phyloP scores from a whole-genome alignment of 2,797 vertebrate genomes.

The Crypturellus tataupa region DNA sequence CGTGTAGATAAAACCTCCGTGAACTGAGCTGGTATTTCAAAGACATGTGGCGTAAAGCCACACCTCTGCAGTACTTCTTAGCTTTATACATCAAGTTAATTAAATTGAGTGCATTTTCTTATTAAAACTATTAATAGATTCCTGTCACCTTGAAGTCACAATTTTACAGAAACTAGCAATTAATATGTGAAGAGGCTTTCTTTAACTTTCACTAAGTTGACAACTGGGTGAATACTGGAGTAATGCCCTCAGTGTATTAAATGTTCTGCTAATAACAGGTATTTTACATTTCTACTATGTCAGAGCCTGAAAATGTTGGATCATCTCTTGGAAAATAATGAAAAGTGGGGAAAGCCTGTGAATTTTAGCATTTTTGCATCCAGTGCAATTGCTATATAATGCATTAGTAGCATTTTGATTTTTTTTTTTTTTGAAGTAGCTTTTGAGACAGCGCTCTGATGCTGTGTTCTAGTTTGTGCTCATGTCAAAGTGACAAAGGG shows the following conservation, averaged over 20 bases:
- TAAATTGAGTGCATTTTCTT: neutral
- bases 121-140: neutral
- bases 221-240: neutral
- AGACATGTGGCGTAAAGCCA: neutral
- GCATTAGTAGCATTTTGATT: neutral
- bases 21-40: neutral
- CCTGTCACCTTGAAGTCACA: neutral
- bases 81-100: neutral
- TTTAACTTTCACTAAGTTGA: neutral
- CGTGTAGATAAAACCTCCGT: neutral
- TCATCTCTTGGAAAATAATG: neutral
- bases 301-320: neutral
- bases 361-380: neutral
- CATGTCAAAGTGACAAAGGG: too few relatives aligned
- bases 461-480: too few relatives aligned
- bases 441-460: too few relatives aligned
- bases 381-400: neutral
- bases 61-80: neutral
- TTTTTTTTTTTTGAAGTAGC: neutral
- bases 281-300: neutral
- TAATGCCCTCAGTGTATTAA: neutral
- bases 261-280: neutral
- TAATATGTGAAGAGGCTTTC: neutral
- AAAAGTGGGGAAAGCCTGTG: neutral
- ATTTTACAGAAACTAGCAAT: neutral